Base-by-base conservation (phyloP, 2,888 invertebrate genomes). In the Pristionchus maxplancki region DNA sequence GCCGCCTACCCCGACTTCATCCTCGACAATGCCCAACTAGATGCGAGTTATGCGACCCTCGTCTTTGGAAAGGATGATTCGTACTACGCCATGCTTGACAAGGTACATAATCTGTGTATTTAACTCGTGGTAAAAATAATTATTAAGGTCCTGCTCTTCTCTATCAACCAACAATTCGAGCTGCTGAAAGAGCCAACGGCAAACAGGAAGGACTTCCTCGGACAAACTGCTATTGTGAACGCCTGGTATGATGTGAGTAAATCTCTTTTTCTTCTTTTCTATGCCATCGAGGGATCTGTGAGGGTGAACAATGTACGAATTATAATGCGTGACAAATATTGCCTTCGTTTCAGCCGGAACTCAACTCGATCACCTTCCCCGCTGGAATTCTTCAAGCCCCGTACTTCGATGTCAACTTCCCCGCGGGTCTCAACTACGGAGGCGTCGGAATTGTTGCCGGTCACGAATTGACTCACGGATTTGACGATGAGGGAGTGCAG, bases 391-490 rank as follows among this genome's bases (percentile, higher is more conserved):
- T 94, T 8, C 92, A 91, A 50, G 89, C 90, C 64, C 94, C 94
- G 13, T 94, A 92, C 91, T 94, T 92, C 89, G 92, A 93, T 78
- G 90, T 89, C 78, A 90, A 92, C 89, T 93, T 90, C 90, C 94
- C 94, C 20, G 91, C 93, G n/a, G 90, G 93, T 11, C 90, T 93
- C 20, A 93, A 93, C 86, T 99, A 97, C 93, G 99, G 98, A 0
- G 98, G 97, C 1, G 20, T 78, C 15, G 99, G 98, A 0, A 98
- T 98, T 0, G 98, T 98, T 0, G 98, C 98, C 97, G 98, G 98
- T 0, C 98, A 99, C 94, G 98, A 98, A 95, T 95, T 98, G 88
- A 98, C 98, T 0, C 98, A 98, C 94, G 98, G 98, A 0, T 98
- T 98, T 94, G 98, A 98, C 95, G 98, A 98, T 95, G 89, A 92